A percentile compares a stretch with the other conserved stretches of the same genome.
Evolutionary conservation across 2,888 invertebrate genomes (phyloP).

Genomic region (Zele albiditarsus): DNA sequence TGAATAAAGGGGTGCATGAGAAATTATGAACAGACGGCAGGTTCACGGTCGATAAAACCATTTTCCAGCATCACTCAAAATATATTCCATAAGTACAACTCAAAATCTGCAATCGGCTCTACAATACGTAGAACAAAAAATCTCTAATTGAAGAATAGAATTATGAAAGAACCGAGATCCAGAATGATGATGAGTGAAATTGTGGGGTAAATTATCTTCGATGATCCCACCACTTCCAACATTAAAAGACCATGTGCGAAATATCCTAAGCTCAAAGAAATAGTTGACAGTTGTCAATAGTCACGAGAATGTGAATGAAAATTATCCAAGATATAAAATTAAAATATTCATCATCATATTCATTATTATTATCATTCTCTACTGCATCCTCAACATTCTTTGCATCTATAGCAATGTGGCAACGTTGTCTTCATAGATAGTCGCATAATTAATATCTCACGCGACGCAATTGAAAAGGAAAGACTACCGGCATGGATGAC

Average conservation of each 20-base stretch:
- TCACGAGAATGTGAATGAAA: neutral
- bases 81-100: constrained; percentile 16
- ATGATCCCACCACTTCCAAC: neutral
- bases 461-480: constrained; percentile 24
- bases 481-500: constrained; percentile 32
- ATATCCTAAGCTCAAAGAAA: neutral
- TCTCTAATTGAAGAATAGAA: neutral
- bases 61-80: constrained; percentile 16
- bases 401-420: neutral
- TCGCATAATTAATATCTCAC: constrained; percentile 42
- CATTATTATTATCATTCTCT: neutral
- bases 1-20: constrained; percentile 22
- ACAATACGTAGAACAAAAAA: neutral
- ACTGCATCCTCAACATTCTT: constrained; percentile 15
- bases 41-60: constrained; percentile 25
- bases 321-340: neutral
- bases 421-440: constrained; percentile 15
- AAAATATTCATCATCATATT: neutral
- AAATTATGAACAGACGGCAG: constrained; percentile 34
- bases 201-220: neutral
- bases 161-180: no score
- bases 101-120: neutral
- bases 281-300: neutral
- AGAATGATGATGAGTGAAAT: neutral
- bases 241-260: neutral